Conservation (phyloP, 2,797 vertebrate genomes). For the Enteromius argenteus region DNA sequence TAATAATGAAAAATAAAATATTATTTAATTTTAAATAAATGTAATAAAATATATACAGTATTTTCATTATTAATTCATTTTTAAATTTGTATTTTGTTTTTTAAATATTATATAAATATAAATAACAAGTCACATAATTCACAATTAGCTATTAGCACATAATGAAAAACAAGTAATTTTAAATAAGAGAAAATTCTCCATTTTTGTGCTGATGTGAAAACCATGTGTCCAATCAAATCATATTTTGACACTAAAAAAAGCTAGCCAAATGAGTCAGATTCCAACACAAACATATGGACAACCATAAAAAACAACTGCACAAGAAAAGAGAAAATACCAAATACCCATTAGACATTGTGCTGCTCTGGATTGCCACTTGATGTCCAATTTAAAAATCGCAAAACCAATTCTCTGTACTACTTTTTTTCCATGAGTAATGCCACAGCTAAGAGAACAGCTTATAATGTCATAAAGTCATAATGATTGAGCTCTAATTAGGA, state of each 20-base stretch:
- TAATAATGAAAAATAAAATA: not conserved
- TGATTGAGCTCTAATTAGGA: constrained; percentile 59
- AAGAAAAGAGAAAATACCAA: not conserved
- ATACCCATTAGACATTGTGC: not conserved
- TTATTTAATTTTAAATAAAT: not conserved
- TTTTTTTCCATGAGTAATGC: constrained; percentile 7
- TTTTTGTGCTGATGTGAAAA: not conserved
- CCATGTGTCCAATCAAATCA: not conserved
- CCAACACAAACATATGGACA: not conserved
- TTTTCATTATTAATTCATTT: not conserved
- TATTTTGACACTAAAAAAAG: not conserved
- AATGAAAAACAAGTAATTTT: not conserved
- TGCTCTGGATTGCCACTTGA: not conserved
- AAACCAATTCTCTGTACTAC: not conserved
- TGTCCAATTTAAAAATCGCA: not conserved
- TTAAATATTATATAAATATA: not conserved
- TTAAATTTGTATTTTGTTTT: not conserved
- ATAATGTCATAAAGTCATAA: constrained; percentile 49
- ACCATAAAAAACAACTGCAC: not conserved
- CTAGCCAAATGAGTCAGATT: not conserved
- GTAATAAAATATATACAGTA: not conserved
- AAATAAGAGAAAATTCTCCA: not conserved
- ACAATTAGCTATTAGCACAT: not conserved
- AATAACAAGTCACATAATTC: not conserved
- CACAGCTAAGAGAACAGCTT: not conserved